Conservation (phyloP, 2,797 vertebrate species). For the Crypturellus tataupa region DNA sequence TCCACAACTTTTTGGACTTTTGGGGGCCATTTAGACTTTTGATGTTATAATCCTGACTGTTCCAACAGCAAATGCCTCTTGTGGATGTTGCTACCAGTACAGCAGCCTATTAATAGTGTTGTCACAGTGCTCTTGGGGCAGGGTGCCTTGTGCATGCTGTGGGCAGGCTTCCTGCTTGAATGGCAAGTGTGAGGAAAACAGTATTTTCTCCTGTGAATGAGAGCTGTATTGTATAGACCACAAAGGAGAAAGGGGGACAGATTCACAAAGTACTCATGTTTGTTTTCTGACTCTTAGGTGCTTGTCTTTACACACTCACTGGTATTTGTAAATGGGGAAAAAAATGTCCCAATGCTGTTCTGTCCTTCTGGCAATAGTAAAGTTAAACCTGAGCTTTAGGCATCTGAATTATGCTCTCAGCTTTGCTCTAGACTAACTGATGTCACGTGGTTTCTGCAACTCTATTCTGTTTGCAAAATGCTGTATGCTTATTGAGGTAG, state of each 20-base stretch:
- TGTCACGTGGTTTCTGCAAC: neutral
- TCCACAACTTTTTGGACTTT: neutral
- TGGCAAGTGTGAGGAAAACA: neutral
- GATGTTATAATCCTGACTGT: neutral
- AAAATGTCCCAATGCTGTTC: neutral
- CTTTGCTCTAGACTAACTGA: neutral
- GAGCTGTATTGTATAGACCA: neutral
- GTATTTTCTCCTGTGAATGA: neutral
- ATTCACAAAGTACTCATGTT: neutral
- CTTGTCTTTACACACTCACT: neutral
- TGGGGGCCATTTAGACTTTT: neutral
- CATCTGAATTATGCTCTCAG: neutral
- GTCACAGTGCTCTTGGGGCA: neutral
- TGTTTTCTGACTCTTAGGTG: neutral
- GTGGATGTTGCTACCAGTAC: neutral
- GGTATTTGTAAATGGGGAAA: neutral
- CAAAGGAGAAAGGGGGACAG: neutral
- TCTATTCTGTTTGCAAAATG: neutral
- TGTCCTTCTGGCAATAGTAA: neutral
- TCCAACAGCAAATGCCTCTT: neutral
- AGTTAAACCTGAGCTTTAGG: neutral
- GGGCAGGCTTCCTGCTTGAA: neutral
- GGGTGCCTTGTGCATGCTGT: fast-evolving
- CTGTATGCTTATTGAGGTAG: neutral
- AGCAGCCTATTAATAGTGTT: neutral